Evolutionary conservation across 2,888 invertebrate species (phyloP), one percentile per base, ranked within the genome.

Genomic region (Caenorhabditis panamensis): DNA sequence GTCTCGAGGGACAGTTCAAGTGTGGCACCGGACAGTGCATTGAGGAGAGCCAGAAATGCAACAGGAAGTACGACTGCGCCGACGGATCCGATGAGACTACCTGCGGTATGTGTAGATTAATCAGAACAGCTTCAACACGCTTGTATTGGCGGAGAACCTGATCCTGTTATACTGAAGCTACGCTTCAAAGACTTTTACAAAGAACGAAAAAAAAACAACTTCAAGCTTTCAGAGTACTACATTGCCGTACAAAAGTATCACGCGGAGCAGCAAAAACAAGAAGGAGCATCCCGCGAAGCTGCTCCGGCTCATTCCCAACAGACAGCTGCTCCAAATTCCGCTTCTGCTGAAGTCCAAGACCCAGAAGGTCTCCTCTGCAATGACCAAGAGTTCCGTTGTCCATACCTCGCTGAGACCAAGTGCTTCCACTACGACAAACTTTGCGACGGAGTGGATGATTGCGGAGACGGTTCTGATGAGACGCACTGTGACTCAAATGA

Each of bases 381-480:
- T 11, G 89, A 89, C 51, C 88, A 89, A 59, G 89, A 90, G 53
- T 85, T 82, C 77, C 64, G 87, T 22, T 87, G 87, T 47, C 86
- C 87, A 0, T 86, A 86, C 58, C 76, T 87, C 18, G 51, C 63
- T 18, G 82, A 82, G 26, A 77, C 80, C n/a, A 77, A 73, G 84
- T 98, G 97, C 91, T 95, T 97, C 86, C 93, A 94, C 0, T 95
- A 95, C 91, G 92, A 93, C 16, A 93, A 93, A 76, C 94, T 96
- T 13, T 96, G 96, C 88, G 94, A 96, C 88, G 91, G 92, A 9
- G 93, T 93, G 51, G 92, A 92, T 51, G 90, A 91, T 66, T 92
- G 92, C 87, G 82, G 86, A 0, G 97, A 97, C 92, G 94, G 95
- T 51, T 95, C 95, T 0, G 97, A 97, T 91, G 97, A 97, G 79